Percentiles rank a stretch among this genome's conserved stretches.
Conservation (phyloP, 2,797 vertebrate genomes). For the Rhinichthys osculus region DNA sequence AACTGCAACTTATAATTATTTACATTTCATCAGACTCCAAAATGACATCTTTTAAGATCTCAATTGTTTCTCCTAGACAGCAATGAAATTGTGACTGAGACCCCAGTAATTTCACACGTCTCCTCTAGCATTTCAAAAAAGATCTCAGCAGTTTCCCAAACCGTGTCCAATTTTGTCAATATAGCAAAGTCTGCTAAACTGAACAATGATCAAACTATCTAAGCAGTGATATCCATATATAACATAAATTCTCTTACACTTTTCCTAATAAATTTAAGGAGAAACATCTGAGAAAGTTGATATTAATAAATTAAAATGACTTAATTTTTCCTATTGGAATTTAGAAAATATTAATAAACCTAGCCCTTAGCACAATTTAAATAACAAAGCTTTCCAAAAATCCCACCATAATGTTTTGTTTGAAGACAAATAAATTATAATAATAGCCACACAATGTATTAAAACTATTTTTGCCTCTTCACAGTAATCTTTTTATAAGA, state of each 20-base stretch:
- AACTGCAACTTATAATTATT: neutral
- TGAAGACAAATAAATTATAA: no score
- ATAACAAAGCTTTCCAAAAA: slow-evolving; percentile 12
- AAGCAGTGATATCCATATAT: neutral
- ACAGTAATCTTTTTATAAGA: slow-evolving; percentile 43
- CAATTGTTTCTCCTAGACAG: neutral
- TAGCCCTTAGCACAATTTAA: neutral
- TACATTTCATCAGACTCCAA: neutral
- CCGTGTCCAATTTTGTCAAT: neutral
- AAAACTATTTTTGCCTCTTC: slow-evolving; percentile 34
- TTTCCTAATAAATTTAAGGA: neutral
- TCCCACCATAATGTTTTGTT: neutral
- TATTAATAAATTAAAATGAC: neutral
- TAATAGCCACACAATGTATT: slow-evolving; percentile 2
- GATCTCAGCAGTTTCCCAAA: neutral
- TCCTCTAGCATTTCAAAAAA: neutral
- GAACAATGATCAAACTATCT: neutral
- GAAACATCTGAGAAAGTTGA: neutral
- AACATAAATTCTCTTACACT: neutral
- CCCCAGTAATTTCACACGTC: neutral
- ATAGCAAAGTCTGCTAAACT: neutral
- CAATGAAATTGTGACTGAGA: neutral
- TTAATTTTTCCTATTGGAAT: neutral
- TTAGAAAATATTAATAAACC: neutral
- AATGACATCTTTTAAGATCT: neutral